These are phyloP conservation scores for Macaria liturata DNA, from an alignment of 2,888 invertebrate genomes.

Conservation along the genomic window DNA sequence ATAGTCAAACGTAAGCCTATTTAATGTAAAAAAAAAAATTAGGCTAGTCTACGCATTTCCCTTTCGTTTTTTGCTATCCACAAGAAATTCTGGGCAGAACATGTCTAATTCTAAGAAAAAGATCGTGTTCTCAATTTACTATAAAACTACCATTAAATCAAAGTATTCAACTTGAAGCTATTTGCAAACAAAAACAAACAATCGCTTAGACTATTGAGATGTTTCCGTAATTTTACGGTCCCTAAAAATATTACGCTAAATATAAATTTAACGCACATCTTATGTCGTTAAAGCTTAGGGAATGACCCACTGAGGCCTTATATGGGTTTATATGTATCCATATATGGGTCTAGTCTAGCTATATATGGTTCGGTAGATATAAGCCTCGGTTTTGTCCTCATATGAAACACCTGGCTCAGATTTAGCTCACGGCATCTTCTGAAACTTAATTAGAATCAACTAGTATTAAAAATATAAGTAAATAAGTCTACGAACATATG, in stretches of 20 bases:
- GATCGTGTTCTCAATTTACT: too few relatives aligned
- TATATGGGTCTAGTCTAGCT: conserved; percentile 6
- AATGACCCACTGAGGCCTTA: conserved; percentile 41
- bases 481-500: neutral
- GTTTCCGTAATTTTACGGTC: conserved; percentile 35
- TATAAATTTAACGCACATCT: conserved; percentile 1
- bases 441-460: neutral
- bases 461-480: neutral
- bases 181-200: neutral
- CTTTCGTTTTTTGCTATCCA: too few relatives aligned
- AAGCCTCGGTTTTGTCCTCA: conserved; percentile 42
- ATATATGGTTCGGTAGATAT: conserved; percentile 22
- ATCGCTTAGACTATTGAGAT: conserved; percentile 16
- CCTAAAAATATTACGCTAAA: conserved; percentile 29
- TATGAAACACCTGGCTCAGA: conserved; percentile 48
- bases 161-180: too few relatives aligned
- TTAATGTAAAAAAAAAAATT: too few relatives aligned
- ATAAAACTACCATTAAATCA: too few relatives aligned
- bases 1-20: too few relatives aligned
- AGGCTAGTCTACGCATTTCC: too few relatives aligned
- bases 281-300: conserved; percentile 40
- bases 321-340: conserved; percentile 12
- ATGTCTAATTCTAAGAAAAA: too few relatives aligned
- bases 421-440: conserved; percentile 22
- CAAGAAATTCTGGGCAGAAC: too few relatives aligned